Conservation (phyloP, 2,113 vertebrate species). For the Felis catus region DNA sequence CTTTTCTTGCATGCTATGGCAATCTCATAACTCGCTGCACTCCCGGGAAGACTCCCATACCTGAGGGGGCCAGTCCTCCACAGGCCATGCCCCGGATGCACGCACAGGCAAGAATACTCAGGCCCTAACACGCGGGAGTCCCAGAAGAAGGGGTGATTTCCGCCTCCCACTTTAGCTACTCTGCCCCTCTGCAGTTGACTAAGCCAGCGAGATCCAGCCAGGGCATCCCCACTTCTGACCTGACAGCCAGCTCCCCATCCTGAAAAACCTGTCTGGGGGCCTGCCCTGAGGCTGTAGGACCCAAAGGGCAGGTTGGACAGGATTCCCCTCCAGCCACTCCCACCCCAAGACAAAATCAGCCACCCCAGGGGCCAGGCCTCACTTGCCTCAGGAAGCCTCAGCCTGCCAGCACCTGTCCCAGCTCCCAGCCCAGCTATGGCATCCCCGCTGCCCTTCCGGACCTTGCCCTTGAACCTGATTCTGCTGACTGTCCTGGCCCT, state of each 20-base stretch:
- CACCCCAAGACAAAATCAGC: constrained; percentile 53
- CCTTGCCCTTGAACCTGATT: constrained; percentile 43
- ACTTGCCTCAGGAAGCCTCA: constrained; percentile 40
- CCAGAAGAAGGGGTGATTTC: not conserved
- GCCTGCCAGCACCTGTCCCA: not conserved
- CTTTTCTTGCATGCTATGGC: not conserved
- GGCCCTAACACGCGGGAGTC: not conserved
- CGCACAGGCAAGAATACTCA: fast-evolving
- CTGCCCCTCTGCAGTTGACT: not conserved
- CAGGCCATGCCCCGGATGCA: not conserved
- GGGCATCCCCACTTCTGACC: not conserved
- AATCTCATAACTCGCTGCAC: not conserved
- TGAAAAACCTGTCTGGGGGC: constrained; percentile 73
- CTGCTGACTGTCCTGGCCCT: constrained; percentile 53
- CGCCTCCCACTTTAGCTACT: not conserved
- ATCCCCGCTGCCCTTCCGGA: not conserved
- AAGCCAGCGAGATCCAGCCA: not conserved
- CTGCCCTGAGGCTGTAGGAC: not conserved
- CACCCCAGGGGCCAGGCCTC: not conserved
- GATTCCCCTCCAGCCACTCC: constrained; percentile 67
- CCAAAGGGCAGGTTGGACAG: constrained; percentile 33
- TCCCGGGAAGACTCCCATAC: not conserved
- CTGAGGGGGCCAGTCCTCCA: too few relatives aligned
- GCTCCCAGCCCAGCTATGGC: constrained; percentile 54
- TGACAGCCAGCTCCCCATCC: constrained; percentile 13